These are phyloP conservation scores for Hyperoodon ampullatus DNA, from an alignment of 2,113 vertebrate species.

Conservation along the genomic window DNA sequence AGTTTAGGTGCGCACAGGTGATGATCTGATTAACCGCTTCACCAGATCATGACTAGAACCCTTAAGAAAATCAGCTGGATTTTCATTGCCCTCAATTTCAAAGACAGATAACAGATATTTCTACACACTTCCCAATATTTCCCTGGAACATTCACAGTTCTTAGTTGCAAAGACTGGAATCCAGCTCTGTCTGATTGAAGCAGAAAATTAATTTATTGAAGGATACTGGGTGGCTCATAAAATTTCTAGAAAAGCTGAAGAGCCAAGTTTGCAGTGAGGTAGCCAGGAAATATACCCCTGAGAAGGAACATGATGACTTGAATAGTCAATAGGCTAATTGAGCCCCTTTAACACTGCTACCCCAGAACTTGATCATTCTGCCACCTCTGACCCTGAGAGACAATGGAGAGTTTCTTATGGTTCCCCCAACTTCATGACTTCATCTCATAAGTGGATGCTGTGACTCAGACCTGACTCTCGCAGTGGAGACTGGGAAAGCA, in stretches of 20 bases:
- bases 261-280: background rate
- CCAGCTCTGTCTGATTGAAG: background rate
- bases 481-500: background rate
- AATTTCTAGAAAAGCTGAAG: background rate
- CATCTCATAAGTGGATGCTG: background rate
- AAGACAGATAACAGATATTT: background rate
- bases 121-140: background rate
- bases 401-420: background rate
- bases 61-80: background rate
- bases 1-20: background rate
- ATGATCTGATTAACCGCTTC: conserved; percentile 40
- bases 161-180: conserved; percentile 7
- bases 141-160: background rate
- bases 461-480: background rate
- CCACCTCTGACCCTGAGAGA: background rate
- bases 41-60: background rate
- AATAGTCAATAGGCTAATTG: background rate
- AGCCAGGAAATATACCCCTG: background rate
- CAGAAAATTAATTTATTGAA: background rate
- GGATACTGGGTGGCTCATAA: background rate
- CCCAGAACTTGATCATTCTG: background rate
- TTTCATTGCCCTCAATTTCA: background rate
- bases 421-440: background rate
- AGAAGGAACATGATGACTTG: background rate
- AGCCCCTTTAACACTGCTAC: background rate